These are phyloP conservation scores for Atopsyche davidsoni DNA, from an alignment of 1,140 invertebrate species.

Conservation along the genomic window DNA sequence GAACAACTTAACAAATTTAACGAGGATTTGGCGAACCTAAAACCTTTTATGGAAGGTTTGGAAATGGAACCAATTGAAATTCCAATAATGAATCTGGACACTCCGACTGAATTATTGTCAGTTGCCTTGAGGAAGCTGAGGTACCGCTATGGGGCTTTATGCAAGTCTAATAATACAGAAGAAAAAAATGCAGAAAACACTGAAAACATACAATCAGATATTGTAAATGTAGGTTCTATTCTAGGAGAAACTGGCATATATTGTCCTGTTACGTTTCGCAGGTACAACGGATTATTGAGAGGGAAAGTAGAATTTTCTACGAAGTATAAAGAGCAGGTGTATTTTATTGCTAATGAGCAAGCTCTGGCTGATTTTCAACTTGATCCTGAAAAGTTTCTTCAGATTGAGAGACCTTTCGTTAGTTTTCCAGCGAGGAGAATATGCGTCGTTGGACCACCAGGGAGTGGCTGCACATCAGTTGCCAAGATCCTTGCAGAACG, in stretches of 20 bases:
- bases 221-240: conserved; percentile 37
- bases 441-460: conserved; percentile 47
- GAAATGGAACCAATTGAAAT: conserved; percentile 30
- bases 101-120: conserved; percentile 30
- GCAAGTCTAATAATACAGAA: conserved; percentile 19
- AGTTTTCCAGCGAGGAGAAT: conserved; percentile 46
- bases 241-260: conserved; percentile 51
- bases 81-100: conserved; percentile 26
- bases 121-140: conserved; percentile 28
- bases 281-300: conserved; percentile 50
- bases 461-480: conserved; percentile 48
- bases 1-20: conserved; percentile 39
- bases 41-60: conserved; percentile 38
- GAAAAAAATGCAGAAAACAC: conserved; percentile 33
- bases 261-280: conserved; percentile 49
- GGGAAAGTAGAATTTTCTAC: conserved; percentile 48
- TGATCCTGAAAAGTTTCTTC: conserved; percentile 41
- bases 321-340: conserved; percentile 46
- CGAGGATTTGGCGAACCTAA: conserved; percentile 38
- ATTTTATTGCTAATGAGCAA: conserved; percentile 43
- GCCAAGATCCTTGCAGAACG: conserved; percentile 45
- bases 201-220: conserved; percentile 32
- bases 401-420: conserved; percentile 37
- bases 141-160: conserved; percentile 12
- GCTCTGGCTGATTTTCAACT: conserved; percentile 43